Conservation (phyloP, 1,140 invertebrate species). For the Bombus cullumanus region DNA sequence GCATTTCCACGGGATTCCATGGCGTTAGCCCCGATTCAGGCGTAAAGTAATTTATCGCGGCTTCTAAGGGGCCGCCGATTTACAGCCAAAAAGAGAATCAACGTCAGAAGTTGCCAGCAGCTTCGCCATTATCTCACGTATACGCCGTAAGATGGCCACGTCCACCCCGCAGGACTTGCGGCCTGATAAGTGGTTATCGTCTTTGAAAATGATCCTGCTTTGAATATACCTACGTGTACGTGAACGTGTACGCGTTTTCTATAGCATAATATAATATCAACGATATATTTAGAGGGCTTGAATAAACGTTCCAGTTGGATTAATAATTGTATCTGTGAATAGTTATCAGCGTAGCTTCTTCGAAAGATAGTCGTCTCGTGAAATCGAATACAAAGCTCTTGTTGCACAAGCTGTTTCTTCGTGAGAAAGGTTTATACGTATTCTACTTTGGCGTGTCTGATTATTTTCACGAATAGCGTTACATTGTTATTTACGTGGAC, state of each 20-base stretch:
- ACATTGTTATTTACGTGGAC: neutral
- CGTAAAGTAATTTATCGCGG: constrained; percentile 52
- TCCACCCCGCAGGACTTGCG: constrained; percentile 22
- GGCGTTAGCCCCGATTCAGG: constrained; percentile 30
- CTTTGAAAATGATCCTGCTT: constrained; percentile 44
- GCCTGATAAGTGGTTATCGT: constrained; percentile 48
- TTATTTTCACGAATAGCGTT: neutral
- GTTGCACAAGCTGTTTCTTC: neutral
- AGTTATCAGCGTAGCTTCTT: neutral
- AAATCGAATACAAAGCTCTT: neutral
- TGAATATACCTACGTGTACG: constrained; percentile 7
- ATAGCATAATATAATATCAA: neutral
- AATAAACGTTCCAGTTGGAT: neutral
- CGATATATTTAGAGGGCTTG: neutral
- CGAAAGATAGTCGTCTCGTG: neutral
- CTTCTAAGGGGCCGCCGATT: constrained; percentile 51
- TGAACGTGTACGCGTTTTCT: neutral
- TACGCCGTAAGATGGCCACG: constrained; percentile 7
- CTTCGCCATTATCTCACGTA: constrained; percentile 32
- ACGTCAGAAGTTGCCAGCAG: constrained; percentile 43
- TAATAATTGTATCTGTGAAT: neutral
- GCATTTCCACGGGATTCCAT: constrained; percentile 25
- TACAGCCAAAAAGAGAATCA: constrained; percentile 35
- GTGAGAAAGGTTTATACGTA: neutral
- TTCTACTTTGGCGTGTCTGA: neutral